Base-by-base conservation (phyloP, 2,888 invertebrate genomes). In the Drosophila neotestacea region DNA sequence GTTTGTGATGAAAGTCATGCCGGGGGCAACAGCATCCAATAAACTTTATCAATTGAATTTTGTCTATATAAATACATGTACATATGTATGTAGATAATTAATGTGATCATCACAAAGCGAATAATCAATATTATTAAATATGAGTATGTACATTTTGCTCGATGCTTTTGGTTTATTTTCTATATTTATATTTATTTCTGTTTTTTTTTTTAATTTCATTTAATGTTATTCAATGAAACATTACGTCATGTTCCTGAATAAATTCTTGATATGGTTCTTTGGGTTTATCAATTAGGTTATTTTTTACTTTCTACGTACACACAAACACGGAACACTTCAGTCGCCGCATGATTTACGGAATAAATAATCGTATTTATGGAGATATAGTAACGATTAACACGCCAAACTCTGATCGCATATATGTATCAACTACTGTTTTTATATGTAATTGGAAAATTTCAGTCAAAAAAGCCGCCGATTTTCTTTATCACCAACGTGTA, bases 321-420 rank as follows among this genome's bases (percentile, higher is more conserved):
- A 92, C 85, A 87, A 92, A 88, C 85, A 92, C 91, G 80, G 91
- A 90, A 80, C 91, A 91, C 88, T 90, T 91, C 51, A 90, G 79
- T 70, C 87, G 88, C 78, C 82, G 75, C 85, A 85, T 85, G 70
- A 72, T 83, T 67, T 58, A 60, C 30, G 6, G 30, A 48, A 39
- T 67, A 51, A 39, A 41, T 39, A 22, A 30, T 42, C 46, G 48
- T 39, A 41, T 58, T 59, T 52, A 36, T 50, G 28, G 22, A 34
- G 63, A 64, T 68, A 42, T 69, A 47, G 42, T 32, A 50, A 61
- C 44, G 55, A 61, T 65, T 73, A 39, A 46, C 41, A 54, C 55
- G 59, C 22, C 42, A 27, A 46, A 27, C 48, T 52, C 42, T 30
- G 30, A 50, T 54, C 41, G 22, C 34, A 7, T 46, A 46, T 50